Conservation (phyloP, 2,888 invertebrate genomes). For the Scaeva pyrastri region DNA sequence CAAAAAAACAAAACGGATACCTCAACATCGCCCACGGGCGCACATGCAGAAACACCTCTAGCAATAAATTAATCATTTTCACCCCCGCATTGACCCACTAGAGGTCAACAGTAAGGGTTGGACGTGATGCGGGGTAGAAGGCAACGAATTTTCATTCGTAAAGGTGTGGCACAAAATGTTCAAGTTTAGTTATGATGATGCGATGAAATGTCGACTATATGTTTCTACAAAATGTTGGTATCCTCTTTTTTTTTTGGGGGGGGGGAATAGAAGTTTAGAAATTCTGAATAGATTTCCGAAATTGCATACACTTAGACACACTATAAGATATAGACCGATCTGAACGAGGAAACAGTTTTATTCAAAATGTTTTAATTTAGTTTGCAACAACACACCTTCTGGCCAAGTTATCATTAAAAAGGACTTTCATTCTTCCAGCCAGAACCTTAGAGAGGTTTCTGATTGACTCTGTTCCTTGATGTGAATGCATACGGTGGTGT, state of each 20-base stretch:
- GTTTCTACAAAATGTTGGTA: background rate
- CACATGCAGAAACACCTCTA: slow-evolving; percentile 68
- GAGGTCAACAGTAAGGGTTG: background rate
- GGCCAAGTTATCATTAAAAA: too few species aligned
- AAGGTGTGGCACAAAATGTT: slow-evolving; percentile 39
- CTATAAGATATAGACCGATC: background rate
- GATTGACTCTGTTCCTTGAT: too few species aligned
- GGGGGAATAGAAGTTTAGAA: background rate
- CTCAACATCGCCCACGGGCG: slow-evolving; percentile 64
- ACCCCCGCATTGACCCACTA: slow-evolving; percentile 37
- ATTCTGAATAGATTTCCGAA: background rate
- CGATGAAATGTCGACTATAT: background rate
- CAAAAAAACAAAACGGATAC: slow-evolving; percentile 43
- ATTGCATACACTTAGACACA: background rate
- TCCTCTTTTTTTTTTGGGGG: slow-evolving; percentile 9
- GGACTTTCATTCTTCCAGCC: too few species aligned
- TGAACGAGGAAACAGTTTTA: too few species aligned
- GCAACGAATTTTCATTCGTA: slow-evolving; percentile 4
- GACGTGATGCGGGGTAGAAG: background rate
- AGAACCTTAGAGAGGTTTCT: too few species aligned
- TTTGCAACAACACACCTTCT: too few species aligned
- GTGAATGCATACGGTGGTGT: too few species aligned
- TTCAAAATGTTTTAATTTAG: too few species aligned
- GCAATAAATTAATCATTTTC: slow-evolving; percentile 71
- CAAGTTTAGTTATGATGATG: slow-evolving; percentile 35